Evolutionary conservation across 2,888 invertebrate species (phyloP).

Genomic region (Sesia apiformis): DNA sequence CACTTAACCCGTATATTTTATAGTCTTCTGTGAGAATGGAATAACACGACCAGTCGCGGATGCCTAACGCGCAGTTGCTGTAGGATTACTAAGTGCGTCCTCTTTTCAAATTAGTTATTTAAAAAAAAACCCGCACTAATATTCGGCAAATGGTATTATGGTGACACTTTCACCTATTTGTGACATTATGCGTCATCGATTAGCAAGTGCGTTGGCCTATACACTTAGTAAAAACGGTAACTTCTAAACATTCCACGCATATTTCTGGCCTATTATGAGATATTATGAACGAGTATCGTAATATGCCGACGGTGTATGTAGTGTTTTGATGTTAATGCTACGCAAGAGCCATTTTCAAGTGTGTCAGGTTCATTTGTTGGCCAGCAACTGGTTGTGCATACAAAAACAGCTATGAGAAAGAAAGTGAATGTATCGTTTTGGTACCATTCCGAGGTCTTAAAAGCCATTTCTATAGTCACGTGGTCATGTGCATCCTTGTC

Average conservation of each 20-base stretch:
- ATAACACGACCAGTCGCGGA: too few species aligned
- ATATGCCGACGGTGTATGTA: too few species aligned
- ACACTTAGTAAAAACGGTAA: too few species aligned
- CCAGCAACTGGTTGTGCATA: constrained; percentile 37
- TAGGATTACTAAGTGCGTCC: too few species aligned
- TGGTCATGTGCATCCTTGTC: not conserved
- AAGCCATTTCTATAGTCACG: constrained; percentile 13
- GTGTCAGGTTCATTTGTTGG: constrained; percentile 29
- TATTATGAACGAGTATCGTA: too few species aligned
- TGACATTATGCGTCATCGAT: constrained; percentile 21
- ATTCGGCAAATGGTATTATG: constrained; percentile 18
- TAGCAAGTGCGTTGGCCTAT: constrained; percentile 1
- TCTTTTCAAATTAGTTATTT: too few species aligned
- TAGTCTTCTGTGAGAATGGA: too few species aligned
- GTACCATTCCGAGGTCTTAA: constrained; percentile 17
- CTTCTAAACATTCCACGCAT: too few species aligned
- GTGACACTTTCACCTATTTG: constrained; percentile 35
- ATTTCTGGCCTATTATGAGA: too few species aligned
- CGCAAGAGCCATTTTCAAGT: constrained; percentile 14
- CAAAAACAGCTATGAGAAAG: constrained; percentile 36
- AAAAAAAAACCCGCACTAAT: not conserved
- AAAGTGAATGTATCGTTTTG: constrained; percentile 37
- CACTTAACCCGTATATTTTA: too few species aligned
- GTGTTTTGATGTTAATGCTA: too few species aligned
- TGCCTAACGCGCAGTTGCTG: too few species aligned